Percentiles rank a stretch among this genome's conserved stretches.
Conservation (phyloP, 2,113 vertebrate species). For the Rhagologus leucostigma region DNA sequence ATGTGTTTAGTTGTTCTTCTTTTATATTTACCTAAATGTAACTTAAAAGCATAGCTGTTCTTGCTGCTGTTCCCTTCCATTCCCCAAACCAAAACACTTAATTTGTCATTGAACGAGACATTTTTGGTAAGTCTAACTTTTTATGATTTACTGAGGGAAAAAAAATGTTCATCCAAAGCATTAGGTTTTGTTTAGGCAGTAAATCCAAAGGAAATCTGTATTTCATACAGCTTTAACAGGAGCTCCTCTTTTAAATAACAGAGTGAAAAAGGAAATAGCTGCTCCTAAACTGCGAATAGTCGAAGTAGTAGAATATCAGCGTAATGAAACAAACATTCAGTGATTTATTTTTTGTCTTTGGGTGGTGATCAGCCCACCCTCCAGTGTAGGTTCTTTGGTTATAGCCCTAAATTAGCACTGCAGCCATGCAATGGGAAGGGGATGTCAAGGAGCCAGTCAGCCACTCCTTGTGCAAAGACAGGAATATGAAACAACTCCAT, state of each 20-base stretch:
- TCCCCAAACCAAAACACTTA: background rate
- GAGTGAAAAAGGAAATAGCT: background rate
- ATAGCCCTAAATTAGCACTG: background rate
- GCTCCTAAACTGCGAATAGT: background rate
- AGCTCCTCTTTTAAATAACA: background rate
- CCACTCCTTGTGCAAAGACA: background rate
- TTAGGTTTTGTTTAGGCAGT: background rate
- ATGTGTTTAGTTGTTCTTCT: background rate
- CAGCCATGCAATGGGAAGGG: rapidly evolving
- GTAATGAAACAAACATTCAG: background rate
- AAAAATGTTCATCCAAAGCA: background rate
- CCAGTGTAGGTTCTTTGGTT: background rate
- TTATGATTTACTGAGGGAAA: background rate
- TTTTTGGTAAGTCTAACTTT: background rate
- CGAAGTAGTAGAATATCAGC: background rate
- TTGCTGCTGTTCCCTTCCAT: background rate
- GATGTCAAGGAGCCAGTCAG: background rate
- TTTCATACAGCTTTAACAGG: background rate
- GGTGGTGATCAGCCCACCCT: background rate
- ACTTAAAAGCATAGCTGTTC: background rate
- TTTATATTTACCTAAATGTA: background rate
- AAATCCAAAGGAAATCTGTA: background rate
- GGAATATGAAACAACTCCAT: background rate
- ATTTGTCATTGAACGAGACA: background rate
- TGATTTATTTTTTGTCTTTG: background rate